These are phyloP conservation scores for Anguilla anguilla DNA, from an alignment of 2,797 vertebrate species.

Conservation along the genomic window DNA sequence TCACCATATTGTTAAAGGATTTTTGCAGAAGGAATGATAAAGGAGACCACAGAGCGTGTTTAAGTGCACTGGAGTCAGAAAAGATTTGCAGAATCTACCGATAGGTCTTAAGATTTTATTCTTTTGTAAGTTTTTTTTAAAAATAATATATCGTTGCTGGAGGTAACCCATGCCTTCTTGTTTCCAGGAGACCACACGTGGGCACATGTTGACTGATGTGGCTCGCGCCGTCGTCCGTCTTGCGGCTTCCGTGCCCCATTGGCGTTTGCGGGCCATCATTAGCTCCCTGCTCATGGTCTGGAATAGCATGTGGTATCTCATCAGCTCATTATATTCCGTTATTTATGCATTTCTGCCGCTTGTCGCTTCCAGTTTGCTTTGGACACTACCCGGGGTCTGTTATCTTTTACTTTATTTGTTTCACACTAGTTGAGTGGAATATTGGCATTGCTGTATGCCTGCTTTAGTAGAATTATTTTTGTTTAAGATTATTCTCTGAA, in stretches of 20 bases:
- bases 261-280: constrained; percentile 18
- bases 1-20: background rate
- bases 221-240: background rate
- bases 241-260: background rate
- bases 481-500: background rate
- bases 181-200: constrained; percentile 18
- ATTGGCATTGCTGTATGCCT: background rate
- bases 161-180: constrained; percentile 5
- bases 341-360: constrained; percentile 19
- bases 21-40: background rate
- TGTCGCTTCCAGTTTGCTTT: background rate
- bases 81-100: no score
- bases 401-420: constrained; percentile 19
- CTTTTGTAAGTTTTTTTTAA: background rate
- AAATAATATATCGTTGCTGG: background rate
- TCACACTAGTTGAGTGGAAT: constrained; percentile 2
- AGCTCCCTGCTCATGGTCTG: constrained; percentile 8
- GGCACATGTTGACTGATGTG: background rate
- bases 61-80: background rate
- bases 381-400: background rate
- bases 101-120: background rate
- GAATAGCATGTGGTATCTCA: background rate
- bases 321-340: background rate
- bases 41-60: background rate
- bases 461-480: background rate